Percentiles rank a stretch among this genome's conserved stretches.
phyloP scores from a whole-genome alignment of 2,888 invertebrate genomes.

The Eupeodes luniger region DNA sequence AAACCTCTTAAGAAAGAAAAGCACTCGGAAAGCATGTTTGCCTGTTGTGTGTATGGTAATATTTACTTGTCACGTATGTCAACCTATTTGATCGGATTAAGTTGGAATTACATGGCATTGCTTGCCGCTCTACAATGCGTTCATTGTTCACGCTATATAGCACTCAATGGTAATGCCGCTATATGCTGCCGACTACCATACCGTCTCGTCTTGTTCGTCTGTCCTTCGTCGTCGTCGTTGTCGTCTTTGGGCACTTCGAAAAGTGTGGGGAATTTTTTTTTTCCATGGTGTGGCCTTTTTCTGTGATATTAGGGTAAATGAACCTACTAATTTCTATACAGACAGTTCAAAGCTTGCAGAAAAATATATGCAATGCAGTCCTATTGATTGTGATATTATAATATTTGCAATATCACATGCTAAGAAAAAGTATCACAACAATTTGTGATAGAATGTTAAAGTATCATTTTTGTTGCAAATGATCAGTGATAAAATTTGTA shows the following conservation, averaged over 20 bases:
- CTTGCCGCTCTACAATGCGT: constrained; percentile 74
- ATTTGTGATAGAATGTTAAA: too few species aligned
- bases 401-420: too few species aligned
- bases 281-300: neutral
- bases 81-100: constrained; percentile 77
- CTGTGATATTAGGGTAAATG: constrained; percentile 40
- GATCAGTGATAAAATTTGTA: too few species aligned
- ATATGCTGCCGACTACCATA: neutral
- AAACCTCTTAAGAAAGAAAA: constrained; percentile 75
- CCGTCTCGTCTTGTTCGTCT: too few species aligned
- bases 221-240: constrained; percentile 11
- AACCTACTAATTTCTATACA: neutral
- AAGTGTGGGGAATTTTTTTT: constrained; percentile 30
- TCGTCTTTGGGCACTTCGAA: constrained; percentile 20
- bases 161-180: constrained; percentile 46
- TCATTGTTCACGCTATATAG: constrained; percentile 72
- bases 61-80: constrained; percentile 78
- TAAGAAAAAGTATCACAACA: too few species aligned
- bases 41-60: constrained; percentile 77
- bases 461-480: too few species aligned
- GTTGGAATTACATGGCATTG: constrained; percentile 76
- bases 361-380: too few species aligned
- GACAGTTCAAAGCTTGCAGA: too few species aligned
- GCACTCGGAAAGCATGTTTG: constrained; percentile 75
- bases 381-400: too few species aligned